Conservation (phyloP, 2,797 vertebrate genomes). For the Sarcophilus harrisii region DNA sequence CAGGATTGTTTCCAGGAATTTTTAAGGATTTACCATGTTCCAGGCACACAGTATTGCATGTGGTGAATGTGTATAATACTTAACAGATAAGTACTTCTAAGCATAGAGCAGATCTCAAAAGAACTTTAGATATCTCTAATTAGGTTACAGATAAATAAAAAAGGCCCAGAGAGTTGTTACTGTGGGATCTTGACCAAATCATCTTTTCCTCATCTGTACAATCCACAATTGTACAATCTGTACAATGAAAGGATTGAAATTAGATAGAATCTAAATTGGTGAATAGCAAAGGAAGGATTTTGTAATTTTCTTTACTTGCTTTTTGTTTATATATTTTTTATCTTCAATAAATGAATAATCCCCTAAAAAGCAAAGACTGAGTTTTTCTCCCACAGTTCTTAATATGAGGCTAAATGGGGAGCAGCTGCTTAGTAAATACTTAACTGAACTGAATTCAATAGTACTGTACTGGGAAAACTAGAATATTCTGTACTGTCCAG, state of each 20-base stretch:
- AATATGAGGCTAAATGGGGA: neutral
- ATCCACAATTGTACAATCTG: neutral
- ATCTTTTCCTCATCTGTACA: neutral
- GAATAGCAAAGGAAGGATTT: neutral
- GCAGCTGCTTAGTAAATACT: neutral
- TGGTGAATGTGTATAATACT: neutral
- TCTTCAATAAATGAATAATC: neutral
- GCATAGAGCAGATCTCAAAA: neutral
- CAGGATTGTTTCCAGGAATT: neutral
- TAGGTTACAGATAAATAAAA: neutral
- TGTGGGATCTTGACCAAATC: neutral
- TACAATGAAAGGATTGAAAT: neutral
- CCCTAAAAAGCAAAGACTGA: neutral
- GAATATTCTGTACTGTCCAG: neutral
- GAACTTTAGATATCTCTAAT: neutral
- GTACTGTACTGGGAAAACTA: neutral
- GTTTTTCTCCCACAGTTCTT: neutral
- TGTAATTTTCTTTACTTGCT: neutral
- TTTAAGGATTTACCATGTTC: neutral
- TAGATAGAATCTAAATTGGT: neutral
- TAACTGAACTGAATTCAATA: neutral
- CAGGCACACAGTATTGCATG: neutral
- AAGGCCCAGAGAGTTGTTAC: neutral
- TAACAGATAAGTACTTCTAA: neutral
- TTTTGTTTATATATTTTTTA: neutral